Evolutionary conservation across 2,888 invertebrate genomes (phyloP).

Genomic region (Melieria picta): DNA sequence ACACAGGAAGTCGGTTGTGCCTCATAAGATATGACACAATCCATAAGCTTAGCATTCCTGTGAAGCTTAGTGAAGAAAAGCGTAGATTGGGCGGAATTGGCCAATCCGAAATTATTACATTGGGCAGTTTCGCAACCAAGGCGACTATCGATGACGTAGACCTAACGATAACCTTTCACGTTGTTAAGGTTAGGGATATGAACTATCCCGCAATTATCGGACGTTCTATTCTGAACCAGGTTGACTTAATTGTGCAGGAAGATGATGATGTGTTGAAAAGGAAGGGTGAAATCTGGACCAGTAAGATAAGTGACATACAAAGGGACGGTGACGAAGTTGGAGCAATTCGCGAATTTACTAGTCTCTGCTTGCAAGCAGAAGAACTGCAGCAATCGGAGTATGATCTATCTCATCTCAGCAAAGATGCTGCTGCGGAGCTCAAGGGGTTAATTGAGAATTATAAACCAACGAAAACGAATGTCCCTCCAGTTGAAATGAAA

Average conservation of each 20-base stretch:
- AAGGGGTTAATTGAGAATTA: constrained; percentile 9
- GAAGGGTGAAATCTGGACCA: no score
- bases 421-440: neutral
- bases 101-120: neutral
- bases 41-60: no score
- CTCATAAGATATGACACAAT: no score
- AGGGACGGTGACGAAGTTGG: neutral
- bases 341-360: neutral
- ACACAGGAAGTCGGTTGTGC: no score
- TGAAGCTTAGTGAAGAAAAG: neutral
- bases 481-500: constrained; percentile 27
- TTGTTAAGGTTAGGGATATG: constrained; percentile 7
- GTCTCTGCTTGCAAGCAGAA: neutral
- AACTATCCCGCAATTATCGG: neutral
- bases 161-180: neutral
- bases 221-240: constrained; percentile 3
- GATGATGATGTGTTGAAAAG: neutral
- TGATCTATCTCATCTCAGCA: neutral
- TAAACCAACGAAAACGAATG: constrained; percentile 4
- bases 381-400: neutral
- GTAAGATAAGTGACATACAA: neutral
- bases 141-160: neutral
- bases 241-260: constrained; percentile 8
- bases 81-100: neutral
- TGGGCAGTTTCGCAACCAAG: neutral